Conservation (phyloP, 2,888 invertebrate genomes). For the Rapana venosa region DNA sequence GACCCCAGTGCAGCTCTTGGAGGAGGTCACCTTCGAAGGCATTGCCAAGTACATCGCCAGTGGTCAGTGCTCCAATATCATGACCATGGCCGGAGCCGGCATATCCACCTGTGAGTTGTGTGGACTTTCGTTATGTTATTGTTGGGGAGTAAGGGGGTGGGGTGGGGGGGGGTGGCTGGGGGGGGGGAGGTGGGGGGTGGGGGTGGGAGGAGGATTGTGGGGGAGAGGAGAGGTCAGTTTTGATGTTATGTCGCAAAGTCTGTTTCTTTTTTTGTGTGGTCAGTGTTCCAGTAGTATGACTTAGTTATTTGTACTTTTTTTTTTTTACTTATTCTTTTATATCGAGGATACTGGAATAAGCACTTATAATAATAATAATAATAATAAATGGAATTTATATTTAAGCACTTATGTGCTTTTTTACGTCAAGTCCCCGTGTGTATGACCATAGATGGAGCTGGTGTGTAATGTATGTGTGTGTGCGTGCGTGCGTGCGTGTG, state of each 20-base stretch:
- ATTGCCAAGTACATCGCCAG: conserved; percentile 88
- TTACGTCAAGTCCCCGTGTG: not conserved
- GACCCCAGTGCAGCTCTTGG: conserved; percentile 81
- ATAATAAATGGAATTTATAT: no score
- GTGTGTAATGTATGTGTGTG: not conserved
- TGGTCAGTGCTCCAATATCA: conserved; percentile 88
- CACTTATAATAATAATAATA: no score
- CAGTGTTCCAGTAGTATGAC: no score
- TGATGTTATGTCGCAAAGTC: not conserved
- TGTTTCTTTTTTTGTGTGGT: not conserved
- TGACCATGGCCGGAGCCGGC: conserved; percentile 97
- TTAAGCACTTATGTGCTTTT: no score
- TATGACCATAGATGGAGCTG: not conserved
- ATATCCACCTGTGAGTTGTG: conserved; percentile 95
- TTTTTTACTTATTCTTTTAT: no score
- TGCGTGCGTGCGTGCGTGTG: conserved; percentile 6
- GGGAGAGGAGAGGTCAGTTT: no score
- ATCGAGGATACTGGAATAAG: no score
- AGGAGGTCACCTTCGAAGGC: conserved; percentile 85
- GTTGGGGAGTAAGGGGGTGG: not conserved
- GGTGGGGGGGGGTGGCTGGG: not conserved
- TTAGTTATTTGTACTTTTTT: no score
- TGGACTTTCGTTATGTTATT: not conserved
- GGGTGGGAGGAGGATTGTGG: no score
- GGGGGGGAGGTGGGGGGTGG: not conserved